Evolutionary conservation across 2,797 vertebrate species (phyloP).

Genomic region (Sandelia bainsii): DNA sequence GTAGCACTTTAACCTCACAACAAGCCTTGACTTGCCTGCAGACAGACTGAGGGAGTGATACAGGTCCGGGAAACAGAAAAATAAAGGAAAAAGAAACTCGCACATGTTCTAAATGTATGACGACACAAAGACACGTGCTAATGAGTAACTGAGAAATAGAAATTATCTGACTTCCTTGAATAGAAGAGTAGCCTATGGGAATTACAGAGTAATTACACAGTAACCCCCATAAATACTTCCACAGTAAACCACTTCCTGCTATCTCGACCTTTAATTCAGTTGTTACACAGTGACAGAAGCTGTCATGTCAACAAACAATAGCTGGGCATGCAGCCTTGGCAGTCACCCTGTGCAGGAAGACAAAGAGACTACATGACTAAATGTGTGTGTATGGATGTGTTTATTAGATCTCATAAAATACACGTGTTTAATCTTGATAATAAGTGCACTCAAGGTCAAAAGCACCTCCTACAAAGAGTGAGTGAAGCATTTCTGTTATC

Average conservation of each 20-base stretch:
- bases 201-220: conserved; percentile 23
- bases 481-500: conserved; percentile 3
- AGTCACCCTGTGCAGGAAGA: conserved; percentile 10
- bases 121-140: not conserved
- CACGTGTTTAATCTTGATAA: conserved; percentile 21
- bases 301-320: conserved; percentile 51
- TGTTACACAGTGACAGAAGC: conserved; percentile 5
- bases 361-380: conserved; percentile 10
- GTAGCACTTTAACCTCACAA: conserved; percentile 32
- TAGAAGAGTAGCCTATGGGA: conserved; percentile 13
- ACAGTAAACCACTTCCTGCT: conserved; percentile 24
- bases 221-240: not conserved
- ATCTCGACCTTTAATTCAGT: conserved; percentile 2
- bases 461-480: not conserved
- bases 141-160: conserved; percentile 18
- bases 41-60: conserved; percentile 7
- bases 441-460: conserved; percentile 25
- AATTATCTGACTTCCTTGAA: conserved; percentile 32
- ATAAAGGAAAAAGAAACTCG: not conserved
- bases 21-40: conserved; percentile 26
- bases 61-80: not conserved
- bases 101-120: conserved; percentile 9
- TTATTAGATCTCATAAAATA: conserved; percentile 20
- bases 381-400: conserved; percentile 2
- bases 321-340: conserved; percentile 18